phyloP scores from a whole-genome alignment of 2,797 vertebrate genomes.

The Megalops cyprinoides region DNA sequence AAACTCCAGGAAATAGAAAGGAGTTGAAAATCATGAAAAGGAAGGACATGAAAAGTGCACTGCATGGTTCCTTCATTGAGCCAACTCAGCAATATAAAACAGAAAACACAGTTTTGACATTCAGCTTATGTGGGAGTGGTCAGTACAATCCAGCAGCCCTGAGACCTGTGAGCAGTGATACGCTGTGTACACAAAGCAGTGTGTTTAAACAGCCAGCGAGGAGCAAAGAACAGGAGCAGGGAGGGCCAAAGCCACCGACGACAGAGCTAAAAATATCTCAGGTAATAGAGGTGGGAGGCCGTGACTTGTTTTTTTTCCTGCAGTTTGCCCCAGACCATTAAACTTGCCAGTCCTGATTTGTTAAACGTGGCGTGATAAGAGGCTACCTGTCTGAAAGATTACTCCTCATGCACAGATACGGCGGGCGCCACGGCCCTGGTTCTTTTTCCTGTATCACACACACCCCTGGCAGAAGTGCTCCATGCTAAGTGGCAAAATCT shows the following conservation, averaged over 20 bases:
- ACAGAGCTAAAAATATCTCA: neutral
- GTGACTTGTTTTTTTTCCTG: neutral
- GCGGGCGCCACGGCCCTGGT: neutral
- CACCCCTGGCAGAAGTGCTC: too few species aligned
- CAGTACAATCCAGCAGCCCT: neutral
- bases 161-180: neutral
- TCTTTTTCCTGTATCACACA: too few species aligned
- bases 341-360: neutral
- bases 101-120: too few species aligned
- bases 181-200: neutral
- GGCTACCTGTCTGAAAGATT: slow-evolving; percentile 6
- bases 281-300: slow-evolving; percentile 13
- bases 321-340: neutral
- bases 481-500: too few species aligned
- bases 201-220: neutral
- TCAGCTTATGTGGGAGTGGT: neutral
- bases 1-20: too few species aligned
- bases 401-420: neutral
- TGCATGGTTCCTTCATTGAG: too few species aligned
- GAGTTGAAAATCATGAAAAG: too few species aligned
- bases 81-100: too few species aligned
- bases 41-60: too few species aligned
- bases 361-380: slow-evolving; percentile 15
- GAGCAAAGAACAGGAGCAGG: neutral
- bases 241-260: neutral